phyloP scores from a whole-genome alignment of 2,113 vertebrate species.

The Empidonax traillii region DNA sequence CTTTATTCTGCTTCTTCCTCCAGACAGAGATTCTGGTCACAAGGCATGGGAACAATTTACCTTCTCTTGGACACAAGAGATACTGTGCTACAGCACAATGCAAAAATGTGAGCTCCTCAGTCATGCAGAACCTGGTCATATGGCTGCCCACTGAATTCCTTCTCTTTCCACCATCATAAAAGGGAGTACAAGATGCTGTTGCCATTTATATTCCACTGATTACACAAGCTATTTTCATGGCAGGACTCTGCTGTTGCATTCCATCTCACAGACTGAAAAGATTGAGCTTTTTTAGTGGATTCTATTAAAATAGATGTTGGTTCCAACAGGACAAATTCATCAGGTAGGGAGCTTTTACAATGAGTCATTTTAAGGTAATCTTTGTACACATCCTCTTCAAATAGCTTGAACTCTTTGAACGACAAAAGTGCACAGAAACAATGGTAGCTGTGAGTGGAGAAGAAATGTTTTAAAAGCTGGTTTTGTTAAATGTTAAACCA shows the following conservation, averaged over 20 bases:
- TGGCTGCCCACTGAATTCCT: conserved; percentile 47
- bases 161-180: conserved; percentile 68
- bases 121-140: conserved; percentile 45
- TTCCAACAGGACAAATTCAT: conserved; percentile 32
- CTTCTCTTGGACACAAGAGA: conserved; percentile 15
- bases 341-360: conserved; percentile 31
- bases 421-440: conserved; percentile 42
- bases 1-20: conserved; percentile 57
- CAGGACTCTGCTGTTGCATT: conserved; percentile 48
- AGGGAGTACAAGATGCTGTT: conserved; percentile 46
- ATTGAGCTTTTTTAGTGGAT: conserved; percentile 41
- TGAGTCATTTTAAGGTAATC: conserved; percentile 35
- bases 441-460: background rate
- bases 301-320: conserved; percentile 39
- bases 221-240: conserved; percentile 77
- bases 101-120: conserved; percentile 66
- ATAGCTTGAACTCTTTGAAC: conserved; percentile 11
- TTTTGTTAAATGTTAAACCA: conserved; percentile 33
- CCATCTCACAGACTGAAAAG: conserved; percentile 31
- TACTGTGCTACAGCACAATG: conserved; percentile 8
- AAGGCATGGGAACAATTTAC: conserved; percentile 38
- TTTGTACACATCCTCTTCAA: conserved; percentile 42
- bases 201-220: conserved; percentile 74
- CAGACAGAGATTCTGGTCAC: conserved; percentile 52
- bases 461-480: background rate